These are phyloP conservation scores for Nibea coibor DNA, from an alignment of 2,113 vertebrate species.

Conservation along the genomic window DNA sequence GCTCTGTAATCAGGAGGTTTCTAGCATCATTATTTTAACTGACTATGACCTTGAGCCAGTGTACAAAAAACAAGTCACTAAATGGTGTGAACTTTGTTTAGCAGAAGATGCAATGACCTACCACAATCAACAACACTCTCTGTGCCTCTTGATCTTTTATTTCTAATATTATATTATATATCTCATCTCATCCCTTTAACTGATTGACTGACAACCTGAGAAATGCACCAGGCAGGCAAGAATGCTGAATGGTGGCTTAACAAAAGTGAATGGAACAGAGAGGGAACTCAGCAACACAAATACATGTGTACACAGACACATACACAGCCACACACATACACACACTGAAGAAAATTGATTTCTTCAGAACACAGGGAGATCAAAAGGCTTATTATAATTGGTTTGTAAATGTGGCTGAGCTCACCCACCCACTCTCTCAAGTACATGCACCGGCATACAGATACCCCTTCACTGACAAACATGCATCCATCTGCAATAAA, in stretches of 20 bases:
- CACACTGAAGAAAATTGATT: constrained; percentile 74
- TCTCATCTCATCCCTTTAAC: constrained; percentile 54
- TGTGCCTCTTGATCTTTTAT: constrained; percentile 36
- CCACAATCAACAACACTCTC: constrained; percentile 37
- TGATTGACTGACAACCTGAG: constrained; percentile 46
- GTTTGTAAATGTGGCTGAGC: constrained; percentile 72
- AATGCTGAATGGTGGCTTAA: constrained; percentile 54
- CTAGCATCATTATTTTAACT: constrained; percentile 1
- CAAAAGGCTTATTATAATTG: constrained; percentile 80
- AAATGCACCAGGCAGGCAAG: constrained; percentile 24
- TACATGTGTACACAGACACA: constrained; percentile 9
- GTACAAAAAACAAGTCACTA: constrained; percentile 33
- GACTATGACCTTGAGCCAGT: constrained; percentile 23
- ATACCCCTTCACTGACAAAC: constrained; percentile 38
- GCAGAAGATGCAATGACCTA: constrained; percentile 34
- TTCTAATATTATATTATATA: constrained; percentile 55
- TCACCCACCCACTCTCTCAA: constrained; percentile 53
- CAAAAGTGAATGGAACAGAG: constrained; percentile 57
- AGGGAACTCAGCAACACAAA: constrained; percentile 29
- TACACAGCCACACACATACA: constrained; percentile 20
- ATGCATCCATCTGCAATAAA: constrained; percentile 34
- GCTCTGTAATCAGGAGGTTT: constrained; percentile 15
- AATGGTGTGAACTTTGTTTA: constrained; percentile 37
- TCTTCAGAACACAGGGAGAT: constrained; percentile 74
- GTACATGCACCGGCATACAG: constrained; percentile 43